Base-by-base conservation (phyloP, 1,140 invertebrate genomes). In the Drosophila kepulauana region DNA sequence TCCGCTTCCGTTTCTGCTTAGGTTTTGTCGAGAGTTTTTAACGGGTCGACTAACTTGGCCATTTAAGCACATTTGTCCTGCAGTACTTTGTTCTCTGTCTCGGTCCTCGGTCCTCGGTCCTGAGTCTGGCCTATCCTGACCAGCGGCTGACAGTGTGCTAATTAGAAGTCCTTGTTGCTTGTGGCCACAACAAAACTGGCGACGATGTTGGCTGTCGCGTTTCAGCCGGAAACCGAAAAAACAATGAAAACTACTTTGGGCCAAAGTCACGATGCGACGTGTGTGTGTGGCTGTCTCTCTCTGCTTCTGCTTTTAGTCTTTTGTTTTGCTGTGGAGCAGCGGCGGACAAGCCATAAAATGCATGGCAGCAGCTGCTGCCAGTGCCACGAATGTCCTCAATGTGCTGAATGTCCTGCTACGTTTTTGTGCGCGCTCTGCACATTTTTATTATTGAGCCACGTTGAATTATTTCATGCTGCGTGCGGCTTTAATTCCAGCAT, bases 121-220 rank as follows among this genome's bases (percentile, higher is more conserved):
- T 5, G 56, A 25, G 15, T 15, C 56, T 65, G 41, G 16, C 49
- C 25, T 57, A 48, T 20, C 51, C 76, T 77, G 84, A 82, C 80
- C 79, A 52, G 63, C 74, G 38, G 66, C 85, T 89, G 85, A 85
- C 85, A 89, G 85, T 89, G 86, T 89, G 85, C 85, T 89, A 90
- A 89, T 90, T 89, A 89, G 85, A 90, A 85, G 85, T 85, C 81
- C 85, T 88, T 88, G 85, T 88, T 88, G 85, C 81, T 89, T 88
- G 85, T 88, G 85, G 85, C 85, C 85, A 88, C 85, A 88, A 89
- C 86, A 88, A 79, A 87, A 87, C 84, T 82, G 84, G 82, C 80
- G 74, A 69, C 67, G 77, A 67, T 46, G 46, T 51, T 33, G 30
- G 30, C 30, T 59, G 67, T 56, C 56, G 65, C 46, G 45, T 33